Evolutionary conservation across 2,888 invertebrate genomes (phyloP).

Genomic region (Brenthis hecate): DNA sequence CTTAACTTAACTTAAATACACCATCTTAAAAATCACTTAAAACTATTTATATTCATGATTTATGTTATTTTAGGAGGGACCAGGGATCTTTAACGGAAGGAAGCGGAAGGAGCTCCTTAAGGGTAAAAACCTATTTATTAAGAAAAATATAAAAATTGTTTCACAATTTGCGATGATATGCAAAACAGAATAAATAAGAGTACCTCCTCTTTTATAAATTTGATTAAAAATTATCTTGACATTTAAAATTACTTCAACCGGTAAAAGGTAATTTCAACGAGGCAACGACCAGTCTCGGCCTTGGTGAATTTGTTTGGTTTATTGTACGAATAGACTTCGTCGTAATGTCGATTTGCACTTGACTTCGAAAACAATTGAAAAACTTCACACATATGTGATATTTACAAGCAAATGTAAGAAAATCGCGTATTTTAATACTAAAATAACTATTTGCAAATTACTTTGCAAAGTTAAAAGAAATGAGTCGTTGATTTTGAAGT

Average conservation of each 20-base stretch:
- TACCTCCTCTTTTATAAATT: neutral
- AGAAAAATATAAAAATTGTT: too few relatives aligned
- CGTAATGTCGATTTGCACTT: constrained; percentile 16
- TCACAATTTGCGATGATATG: too few relatives aligned
- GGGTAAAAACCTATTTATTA: too few relatives aligned
- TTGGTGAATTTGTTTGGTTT: constrained; percentile 39
- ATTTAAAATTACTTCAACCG: constrained; percentile 8
- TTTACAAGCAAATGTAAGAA: neutral
- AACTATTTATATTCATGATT: too few relatives aligned
- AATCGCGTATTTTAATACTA: neutral
- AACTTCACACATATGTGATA: constrained; percentile 19
- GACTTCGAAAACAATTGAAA: constrained; percentile 21
- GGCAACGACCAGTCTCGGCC: constrained; percentile 59
- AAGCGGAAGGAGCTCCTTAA: too few relatives aligned
- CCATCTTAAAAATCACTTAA: too few relatives aligned
- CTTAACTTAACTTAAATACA: too few relatives aligned
- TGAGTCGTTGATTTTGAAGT: too few relatives aligned
- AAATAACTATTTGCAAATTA: neutral
- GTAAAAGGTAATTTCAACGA: constrained; percentile 42
- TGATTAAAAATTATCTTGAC: neutral
- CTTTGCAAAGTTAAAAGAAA: too few relatives aligned
- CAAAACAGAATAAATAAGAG: neutral
- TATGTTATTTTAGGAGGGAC: too few relatives aligned
- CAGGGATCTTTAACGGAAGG: too few relatives aligned
- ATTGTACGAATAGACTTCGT: constrained; percentile 13